Evolutionary conservation across 2,113 vertebrate species (phyloP).

Genomic region (Neomonachus schauinslandi): DNA sequence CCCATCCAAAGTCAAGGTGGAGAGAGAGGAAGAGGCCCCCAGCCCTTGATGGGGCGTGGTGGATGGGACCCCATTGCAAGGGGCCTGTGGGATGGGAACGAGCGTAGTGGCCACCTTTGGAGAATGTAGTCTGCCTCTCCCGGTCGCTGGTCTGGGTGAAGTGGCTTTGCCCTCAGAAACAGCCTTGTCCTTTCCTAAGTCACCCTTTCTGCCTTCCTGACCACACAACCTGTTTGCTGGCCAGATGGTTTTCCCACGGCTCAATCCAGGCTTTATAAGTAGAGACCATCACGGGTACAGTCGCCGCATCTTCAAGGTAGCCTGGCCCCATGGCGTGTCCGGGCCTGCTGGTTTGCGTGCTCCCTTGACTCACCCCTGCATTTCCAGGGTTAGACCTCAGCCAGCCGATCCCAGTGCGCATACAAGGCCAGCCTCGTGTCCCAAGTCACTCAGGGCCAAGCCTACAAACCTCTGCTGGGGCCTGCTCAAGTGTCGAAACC

Average conservation of each 20-base stretch:
- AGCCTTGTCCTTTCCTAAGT: neutral
- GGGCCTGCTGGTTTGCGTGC: slow-evolving; percentile 72
- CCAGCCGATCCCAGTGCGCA: neutral
- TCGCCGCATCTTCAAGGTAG: slow-evolving; percentile 95
- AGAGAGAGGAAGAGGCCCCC: neutral
- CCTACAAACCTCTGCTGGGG: neutral
- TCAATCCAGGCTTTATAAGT: slow-evolving; percentile 92
- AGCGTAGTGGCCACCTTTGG: neutral
- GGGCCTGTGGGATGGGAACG: accelerated
- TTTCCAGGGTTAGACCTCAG: slow-evolving; percentile 68
- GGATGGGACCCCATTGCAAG: neutral
- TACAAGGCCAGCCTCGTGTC: neutral
- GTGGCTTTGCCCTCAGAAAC: neutral
- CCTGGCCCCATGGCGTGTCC: slow-evolving; percentile 46
- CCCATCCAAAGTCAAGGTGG: neutral
- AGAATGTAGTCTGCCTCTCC: accelerated
- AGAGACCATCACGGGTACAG: slow-evolving; percentile 90
- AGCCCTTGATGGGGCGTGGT: neutral
- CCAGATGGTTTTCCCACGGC: slow-evolving; percentile 95
- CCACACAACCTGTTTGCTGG: slow-evolving; percentile 54
- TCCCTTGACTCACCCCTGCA: slow-evolving; percentile 11
- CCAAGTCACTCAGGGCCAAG: neutral
- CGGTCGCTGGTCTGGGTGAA: neutral
- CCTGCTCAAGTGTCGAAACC: accelerated
- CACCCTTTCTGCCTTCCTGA: slow-evolving; percentile 40